Base-by-base conservation (phyloP, 1,140 invertebrate species). In the Triops cancriformis region DNA sequence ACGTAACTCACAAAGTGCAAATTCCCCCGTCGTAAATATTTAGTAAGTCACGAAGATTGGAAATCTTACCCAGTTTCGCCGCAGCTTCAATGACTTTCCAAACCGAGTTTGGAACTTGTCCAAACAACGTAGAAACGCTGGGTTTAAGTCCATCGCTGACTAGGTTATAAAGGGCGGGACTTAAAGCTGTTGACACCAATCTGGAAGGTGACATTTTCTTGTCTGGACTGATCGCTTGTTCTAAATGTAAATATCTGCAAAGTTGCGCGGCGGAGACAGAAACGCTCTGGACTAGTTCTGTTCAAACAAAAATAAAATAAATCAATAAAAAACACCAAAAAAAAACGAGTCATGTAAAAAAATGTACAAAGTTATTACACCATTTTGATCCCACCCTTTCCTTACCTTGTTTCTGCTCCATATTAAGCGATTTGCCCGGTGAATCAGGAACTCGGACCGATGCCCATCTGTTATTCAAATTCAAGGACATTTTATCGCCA, bases 61-160 rank as follows among this genome's bases (percentile, higher is more conserved):
- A 79, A 26, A 73, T 72, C 28, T 78, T 80, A 83, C 85, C 81
- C 87, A 94, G 91, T 84, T 94, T 92, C 26, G 92, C 91, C n/a
- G 93, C 94, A 51, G 91, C 91, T 85, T 95, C 94, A 9, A 94
- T 90, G 89, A 88, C 84, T 85, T 93, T 91, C 94, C 94, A 96
- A 72, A 94, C 93, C 12, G 93, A 94, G 82, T 96, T 94, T 75
- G 90, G 89, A 42, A 95, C 91, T 31, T 92, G 89, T 43, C 94
- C 94, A 84, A 96, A 96, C 37, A 93, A 89, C 0, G 94, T 95
- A 81, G 93, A 90, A 26, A 95, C 87, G 80, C 87, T 89, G 26
- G 93, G 89, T 83, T 92, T 91, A 10, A 96, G 86, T 1, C 93
- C 93, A 84, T 96, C 92, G 79, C 90, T 91, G 79, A 96, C 89